Percentiles rank a stretch among this genome's conserved stretches.
These are phyloP conservation scores for Drosophila cardini DNA, from an alignment of 1,140 invertebrate species.

Conservation along the genomic window DNA sequence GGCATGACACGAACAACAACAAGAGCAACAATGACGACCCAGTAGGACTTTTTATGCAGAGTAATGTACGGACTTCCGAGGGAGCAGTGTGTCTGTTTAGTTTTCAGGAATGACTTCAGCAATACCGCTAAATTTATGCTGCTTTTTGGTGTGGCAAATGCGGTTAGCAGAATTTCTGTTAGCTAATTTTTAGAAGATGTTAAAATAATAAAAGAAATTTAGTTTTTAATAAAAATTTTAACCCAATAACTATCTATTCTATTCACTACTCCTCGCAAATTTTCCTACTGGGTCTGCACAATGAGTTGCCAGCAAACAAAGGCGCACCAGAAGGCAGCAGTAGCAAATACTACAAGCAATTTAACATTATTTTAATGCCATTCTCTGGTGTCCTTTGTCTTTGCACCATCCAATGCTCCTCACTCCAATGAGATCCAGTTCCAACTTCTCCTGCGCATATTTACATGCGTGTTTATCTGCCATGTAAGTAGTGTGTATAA, in stretches of 20 bases:
- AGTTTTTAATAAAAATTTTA: too few species aligned
- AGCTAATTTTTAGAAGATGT: too few species aligned
- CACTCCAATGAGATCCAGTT: neutral
- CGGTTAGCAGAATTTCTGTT: too few species aligned
- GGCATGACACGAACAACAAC: slow-evolving; percentile 32
- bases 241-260: too few species aligned
- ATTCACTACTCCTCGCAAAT: too few species aligned
- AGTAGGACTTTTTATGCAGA: too few species aligned
- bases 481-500: slow-evolving; percentile 65
- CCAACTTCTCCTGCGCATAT: slow-evolving; percentile 37
- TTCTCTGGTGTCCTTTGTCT: slow-evolving; percentile 57
- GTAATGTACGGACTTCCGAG: too few species aligned
- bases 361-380: slow-evolving; percentile 73
- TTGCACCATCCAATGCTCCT: neutral
- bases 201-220: too few species aligned
- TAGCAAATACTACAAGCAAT: slow-evolving; percentile 67
- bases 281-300: slow-evolving; percentile 4
- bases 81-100: too few species aligned
- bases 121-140: too few species aligned
- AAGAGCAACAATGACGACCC: slow-evolving; percentile 29
- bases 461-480: slow-evolving; percentile 72
- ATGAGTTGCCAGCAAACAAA: slow-evolving; percentile 60
- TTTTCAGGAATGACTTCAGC: too few species aligned
- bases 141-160: too few species aligned
- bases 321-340: slow-evolving; percentile 32